Base-by-base conservation (phyloP, 2,797 vertebrate genomes). In the Avahi laniger region DNA sequence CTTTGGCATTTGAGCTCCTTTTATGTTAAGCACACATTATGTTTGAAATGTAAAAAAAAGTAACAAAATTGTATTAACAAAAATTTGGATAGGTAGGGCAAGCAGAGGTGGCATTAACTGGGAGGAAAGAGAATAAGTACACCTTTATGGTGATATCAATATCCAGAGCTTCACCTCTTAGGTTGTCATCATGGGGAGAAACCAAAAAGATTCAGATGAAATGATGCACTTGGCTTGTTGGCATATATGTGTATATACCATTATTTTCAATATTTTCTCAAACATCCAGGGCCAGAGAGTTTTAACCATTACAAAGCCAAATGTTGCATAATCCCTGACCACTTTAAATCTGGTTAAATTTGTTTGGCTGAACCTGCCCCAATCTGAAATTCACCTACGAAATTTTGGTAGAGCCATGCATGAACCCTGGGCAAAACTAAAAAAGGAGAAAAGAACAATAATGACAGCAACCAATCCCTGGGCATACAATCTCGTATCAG, bases 61-160 rank as follows among this genome's bases (percentile, higher is more conserved):
- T 73, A 52, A 84, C 59, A 76, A 65, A 84, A 76, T 91, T 43
- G 72, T n/a, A 59, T 38, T 76, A 67, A 69, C 59, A 65, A 86
- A 94, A n/a, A 73, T 90, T 72, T 41, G 8, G 65, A 30, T 0
- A 65, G 35, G 38, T 52, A 91, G 28, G 13, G 10, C 13, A 78
- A 72, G 43, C 50, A 81, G 59, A 94, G 20, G 41, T 54, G 12
- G n/a, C 20, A 24, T 43, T 70, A 15, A 41, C n/a, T 78, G 33
- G 38, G 22, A 46, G 7, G 9, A 65, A 67, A 54, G 79, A 59
- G 63, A 76, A n/a, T 5, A 38, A 13, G 28, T 12, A 61, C 1
- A 38, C 18, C 26, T 76, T 46, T 35, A 13, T 20, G 41, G 41
- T 22, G 18, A 15, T 48, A 22, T 26, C 17, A n/a, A 14, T 28